Percentiles rank a stretch among this genome's conserved stretches.
Evolutionary conservation across 2,797 vertebrate genomes (phyloP).

Genomic region (Gorsachius magnificus): DNA sequence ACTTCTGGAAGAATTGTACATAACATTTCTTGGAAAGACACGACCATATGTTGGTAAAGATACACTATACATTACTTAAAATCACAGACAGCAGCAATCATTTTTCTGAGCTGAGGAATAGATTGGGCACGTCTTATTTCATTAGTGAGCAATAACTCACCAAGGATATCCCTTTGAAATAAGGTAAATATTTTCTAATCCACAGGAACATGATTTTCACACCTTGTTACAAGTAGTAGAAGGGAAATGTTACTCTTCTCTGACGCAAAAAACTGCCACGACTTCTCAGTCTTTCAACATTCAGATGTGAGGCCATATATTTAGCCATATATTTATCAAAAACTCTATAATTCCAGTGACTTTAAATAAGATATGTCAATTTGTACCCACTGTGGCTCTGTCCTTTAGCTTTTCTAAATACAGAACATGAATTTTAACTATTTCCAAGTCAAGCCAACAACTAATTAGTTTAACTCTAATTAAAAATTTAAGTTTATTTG

Average conservation of each 20-base stretch:
- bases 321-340: not conserved
- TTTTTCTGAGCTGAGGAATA: not conserved
- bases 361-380: not conserved
- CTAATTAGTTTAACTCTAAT: not conserved
- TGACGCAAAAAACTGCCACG: not conserved
- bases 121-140: not conserved
- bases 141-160: not conserved
- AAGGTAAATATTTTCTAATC: not conserved
- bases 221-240: not conserved
- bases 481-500: not conserved
- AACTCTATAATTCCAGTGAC: not conserved
- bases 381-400: not conserved
- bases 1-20: not conserved
- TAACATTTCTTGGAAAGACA: not conserved
- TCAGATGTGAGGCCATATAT: not conserved
- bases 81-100: not conserved
- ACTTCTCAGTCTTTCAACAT: not conserved
- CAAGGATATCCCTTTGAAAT: not conserved
- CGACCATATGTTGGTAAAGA: not conserved
- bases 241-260: not conserved
- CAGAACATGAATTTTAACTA: not conserved
- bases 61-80: not conserved
- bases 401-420: not conserved
- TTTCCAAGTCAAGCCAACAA: not conserved
- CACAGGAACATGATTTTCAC: not conserved